These are phyloP conservation scores for Antigone vipio DNA, from an alignment of 2,113 vertebrate species.

Conservation along the genomic window DNA sequence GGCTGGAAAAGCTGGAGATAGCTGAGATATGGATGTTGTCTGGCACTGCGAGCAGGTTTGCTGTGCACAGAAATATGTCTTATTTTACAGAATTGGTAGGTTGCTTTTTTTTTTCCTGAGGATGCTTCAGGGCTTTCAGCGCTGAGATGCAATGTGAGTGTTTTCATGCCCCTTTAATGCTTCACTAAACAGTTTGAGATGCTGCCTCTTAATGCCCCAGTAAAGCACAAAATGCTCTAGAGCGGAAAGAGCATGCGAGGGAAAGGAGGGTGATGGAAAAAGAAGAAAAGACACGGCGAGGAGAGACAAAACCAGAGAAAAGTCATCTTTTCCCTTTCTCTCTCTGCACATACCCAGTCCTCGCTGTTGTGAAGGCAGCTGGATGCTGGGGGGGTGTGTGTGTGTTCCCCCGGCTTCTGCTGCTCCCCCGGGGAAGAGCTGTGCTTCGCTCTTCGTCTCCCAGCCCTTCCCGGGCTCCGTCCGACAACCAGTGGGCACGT, in stretches of 20 bases:
- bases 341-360: not conserved
- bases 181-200: constrained; percentile 53
- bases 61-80: not conserved
- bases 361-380: not conserved
- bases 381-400: not conserved
- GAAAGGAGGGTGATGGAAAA: not conserved
- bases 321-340: not conserved
- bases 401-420: not conserved
- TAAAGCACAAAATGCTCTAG: not conserved
- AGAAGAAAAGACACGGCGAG: not conserved
- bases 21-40: not conserved
- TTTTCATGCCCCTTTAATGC: constrained; percentile 63
- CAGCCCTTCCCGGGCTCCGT: not conserved
- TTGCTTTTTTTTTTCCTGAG: not conserved
- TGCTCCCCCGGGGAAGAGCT: not conserved
- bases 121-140: constrained; percentile 38
- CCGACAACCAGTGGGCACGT: fast-evolving
- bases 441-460: fast-evolving
- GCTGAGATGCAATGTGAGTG: not conserved
- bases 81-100: not conserved
- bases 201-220: constrained; percentile 49
- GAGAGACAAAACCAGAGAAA: not conserved
- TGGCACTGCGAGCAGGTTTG: not conserved
- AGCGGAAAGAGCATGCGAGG: constrained; percentile 30
- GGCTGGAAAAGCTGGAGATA: not conserved